These are phyloP conservation scores for Megaceryle torquata DNA, from an alignment of 2,113 vertebrate genomes.

Conservation along the genomic window DNA sequence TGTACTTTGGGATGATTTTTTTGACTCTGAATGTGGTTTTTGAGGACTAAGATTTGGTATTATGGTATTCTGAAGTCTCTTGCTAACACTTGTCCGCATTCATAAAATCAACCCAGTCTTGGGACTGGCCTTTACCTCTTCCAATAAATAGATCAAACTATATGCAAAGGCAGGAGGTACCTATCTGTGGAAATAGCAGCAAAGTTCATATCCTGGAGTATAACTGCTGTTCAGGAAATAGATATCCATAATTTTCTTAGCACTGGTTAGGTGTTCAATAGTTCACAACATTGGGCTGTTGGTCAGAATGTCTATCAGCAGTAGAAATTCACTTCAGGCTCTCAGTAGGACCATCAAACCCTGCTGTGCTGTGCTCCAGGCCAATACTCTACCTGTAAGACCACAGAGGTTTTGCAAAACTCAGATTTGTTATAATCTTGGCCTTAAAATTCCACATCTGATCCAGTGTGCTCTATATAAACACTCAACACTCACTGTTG, in stretches of 20 bases:
- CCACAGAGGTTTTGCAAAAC: not conserved
- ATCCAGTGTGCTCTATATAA: not conserved
- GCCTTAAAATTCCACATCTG: not conserved
- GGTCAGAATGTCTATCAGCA: not conserved
- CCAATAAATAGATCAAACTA: not conserved
- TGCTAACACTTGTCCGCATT: not conserved
- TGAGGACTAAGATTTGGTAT: not conserved
- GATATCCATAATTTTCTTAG: not conserved
- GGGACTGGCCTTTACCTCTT: not conserved
- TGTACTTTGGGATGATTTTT: not conserved
- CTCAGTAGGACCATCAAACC: not conserved
- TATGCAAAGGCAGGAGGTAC: not conserved
- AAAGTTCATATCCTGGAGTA: not conserved
- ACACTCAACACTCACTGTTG: not conserved
- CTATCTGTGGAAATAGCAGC: not conserved
- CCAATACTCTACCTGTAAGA: not conserved
- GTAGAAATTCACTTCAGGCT: not conserved
- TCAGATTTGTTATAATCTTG: not conserved
- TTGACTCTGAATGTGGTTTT: not conserved
- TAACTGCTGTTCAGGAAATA: not conserved
- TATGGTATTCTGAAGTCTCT: not conserved
- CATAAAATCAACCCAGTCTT: not conserved
- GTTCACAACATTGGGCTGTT: not conserved
- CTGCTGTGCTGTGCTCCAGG: not conserved
- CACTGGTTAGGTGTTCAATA: not conserved